phyloP scores from a whole-genome alignment of 2,113 vertebrate genomes.

The Gopherus flavomarginatus region DNA sequence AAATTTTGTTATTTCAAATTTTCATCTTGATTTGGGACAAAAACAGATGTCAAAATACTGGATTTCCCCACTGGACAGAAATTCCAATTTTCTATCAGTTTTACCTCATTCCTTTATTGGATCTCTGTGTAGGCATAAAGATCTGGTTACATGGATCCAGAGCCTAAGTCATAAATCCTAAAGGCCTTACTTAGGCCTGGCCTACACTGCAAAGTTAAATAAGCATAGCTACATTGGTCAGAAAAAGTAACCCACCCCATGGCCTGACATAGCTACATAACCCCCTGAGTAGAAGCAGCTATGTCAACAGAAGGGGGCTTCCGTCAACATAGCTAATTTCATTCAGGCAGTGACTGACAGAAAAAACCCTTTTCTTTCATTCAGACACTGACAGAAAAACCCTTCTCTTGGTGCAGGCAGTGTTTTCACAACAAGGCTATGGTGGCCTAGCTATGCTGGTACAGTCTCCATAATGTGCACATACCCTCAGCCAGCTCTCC shows the following conservation, averaged over 20 bases:
- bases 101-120: neutral
- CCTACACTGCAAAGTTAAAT: neutral
- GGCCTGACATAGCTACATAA: neutral
- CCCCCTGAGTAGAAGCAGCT: neutral
- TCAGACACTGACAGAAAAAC: neutral
- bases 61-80: neutral
- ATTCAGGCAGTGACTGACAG: neutral
- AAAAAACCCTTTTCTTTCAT: neutral
- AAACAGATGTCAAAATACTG: neutral
- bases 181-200: neutral
- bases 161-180: neutral
- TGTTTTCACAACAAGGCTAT: too few relatives aligned
- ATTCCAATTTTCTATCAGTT: neutral
- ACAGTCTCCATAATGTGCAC: too few relatives aligned
- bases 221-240: neutral
- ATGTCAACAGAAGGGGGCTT: neutral
- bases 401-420: neutral
- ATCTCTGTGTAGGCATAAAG: neutral
- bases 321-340: neutral
- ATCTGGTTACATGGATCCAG: neutral
- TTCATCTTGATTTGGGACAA: neutral
- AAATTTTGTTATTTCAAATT: neutral
- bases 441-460: too few relatives aligned
- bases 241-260: neutral
- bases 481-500: accelerated